Evolutionary conservation across 1,140 invertebrate species (phyloP).

Genomic region (Camponotus pennsylvanicus): DNA sequence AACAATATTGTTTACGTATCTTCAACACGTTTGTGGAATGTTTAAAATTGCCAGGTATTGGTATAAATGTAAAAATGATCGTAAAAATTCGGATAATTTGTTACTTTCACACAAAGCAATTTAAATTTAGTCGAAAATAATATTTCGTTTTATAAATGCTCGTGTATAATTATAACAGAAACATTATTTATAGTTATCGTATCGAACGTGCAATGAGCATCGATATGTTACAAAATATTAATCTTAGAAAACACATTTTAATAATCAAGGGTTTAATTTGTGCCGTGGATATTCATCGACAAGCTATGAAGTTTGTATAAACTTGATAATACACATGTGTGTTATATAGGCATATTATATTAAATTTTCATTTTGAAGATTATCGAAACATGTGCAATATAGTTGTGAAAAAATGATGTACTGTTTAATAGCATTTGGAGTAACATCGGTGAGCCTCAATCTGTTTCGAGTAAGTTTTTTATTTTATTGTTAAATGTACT

Average conservation of each 20-base stretch:
- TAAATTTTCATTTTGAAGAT: constrained; percentile 21
- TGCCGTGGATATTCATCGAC: constrained; percentile 18
- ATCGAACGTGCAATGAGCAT: not conserved
- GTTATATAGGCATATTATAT: not conserved
- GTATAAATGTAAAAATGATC: not conserved
- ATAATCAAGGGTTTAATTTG: not conserved
- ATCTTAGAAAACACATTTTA: not conserved
- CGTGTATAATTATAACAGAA: constrained; percentile 2
- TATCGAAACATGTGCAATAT: not conserved
- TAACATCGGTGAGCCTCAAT: not conserved
- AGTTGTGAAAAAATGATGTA: not conserved
- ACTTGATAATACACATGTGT: not conserved
- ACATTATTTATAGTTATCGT: constrained; percentile 38
- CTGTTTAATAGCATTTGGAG: not conserved
- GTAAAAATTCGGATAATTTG: not conserved
- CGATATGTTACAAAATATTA: not conserved
- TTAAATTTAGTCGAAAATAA: not conserved
- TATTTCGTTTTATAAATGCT: not conserved
- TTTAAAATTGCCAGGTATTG: constrained; percentile 15
- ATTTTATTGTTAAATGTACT: constrained; percentile 10
- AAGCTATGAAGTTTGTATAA: constrained; percentile 35
- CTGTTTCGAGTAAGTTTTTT: constrained; percentile 19
- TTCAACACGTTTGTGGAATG: not conserved
- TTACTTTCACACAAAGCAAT: not conserved
- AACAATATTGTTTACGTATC: not conserved